phyloP scores from a whole-genome alignment of 2,888 invertebrate species.

The Serrognathus titanus region DNA sequence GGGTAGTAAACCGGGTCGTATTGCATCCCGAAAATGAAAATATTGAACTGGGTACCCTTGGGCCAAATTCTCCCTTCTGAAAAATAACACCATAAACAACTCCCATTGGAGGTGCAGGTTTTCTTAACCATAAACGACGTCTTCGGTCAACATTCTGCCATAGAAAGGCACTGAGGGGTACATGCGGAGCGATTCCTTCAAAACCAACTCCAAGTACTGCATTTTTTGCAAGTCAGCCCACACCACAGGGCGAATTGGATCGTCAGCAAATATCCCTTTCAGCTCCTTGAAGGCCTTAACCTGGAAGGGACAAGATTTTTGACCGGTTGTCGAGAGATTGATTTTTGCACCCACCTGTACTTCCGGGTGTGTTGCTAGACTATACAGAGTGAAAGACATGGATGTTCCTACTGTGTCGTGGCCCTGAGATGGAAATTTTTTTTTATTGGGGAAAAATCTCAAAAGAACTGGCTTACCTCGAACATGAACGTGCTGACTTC shows the following conservation, averaged over 20 bases:
- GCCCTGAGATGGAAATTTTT: conserved; percentile 40
- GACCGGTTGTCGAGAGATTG: neutral
- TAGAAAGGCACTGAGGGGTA: conserved; percentile 56
- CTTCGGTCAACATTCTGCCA: conserved; percentile 48
- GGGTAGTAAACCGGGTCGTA: conserved; percentile 49
- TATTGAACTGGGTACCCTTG: conserved; percentile 42
- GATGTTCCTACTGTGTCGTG: conserved; percentile 56
- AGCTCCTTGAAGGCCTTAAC: conserved; percentile 36
- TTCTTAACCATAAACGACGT: conserved; percentile 45
- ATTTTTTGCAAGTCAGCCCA: conserved; percentile 44
- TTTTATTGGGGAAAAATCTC: neutral
- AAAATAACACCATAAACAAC: conserved; percentile 20
- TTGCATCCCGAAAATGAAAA: conserved; percentile 48
- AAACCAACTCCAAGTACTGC: conserved; percentile 55
- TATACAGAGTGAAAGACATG: conserved; percentile 52
- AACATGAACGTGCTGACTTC: conserved; percentile 61
- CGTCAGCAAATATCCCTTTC: conserved; percentile 29
- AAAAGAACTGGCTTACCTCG: conserved; percentile 40
- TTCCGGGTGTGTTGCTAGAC: conserved; percentile 50
- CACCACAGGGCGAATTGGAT: conserved; percentile 31
- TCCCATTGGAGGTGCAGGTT: neutral
- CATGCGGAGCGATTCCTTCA: conserved; percentile 55
- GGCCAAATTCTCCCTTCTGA: conserved; percentile 45
- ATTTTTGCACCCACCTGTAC: conserved; percentile 39
- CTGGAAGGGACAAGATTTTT: conserved; percentile 7